These are phyloP conservation scores for Plutella xylostella DNA, from an alignment of 2,888 invertebrate genomes.

Conservation along the genomic window DNA sequence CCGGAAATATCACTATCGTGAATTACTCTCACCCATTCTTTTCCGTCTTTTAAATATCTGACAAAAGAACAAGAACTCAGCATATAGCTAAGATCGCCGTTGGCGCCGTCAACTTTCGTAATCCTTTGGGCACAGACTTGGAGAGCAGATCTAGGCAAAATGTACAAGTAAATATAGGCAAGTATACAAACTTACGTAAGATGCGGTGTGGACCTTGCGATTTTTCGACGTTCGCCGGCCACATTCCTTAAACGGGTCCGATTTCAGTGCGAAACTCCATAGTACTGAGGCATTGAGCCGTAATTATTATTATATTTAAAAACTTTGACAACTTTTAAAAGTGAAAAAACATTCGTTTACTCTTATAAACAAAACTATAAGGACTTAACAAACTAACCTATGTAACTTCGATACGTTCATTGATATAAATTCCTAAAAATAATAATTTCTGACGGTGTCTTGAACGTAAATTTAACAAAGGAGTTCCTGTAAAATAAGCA, in stretches of 20 bases:
- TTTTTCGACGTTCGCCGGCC: constrained; percentile 11
- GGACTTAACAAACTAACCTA: not conserved
- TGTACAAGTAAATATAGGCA: no score
- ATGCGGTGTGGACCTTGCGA: constrained; percentile 10
- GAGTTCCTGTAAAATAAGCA: no score
- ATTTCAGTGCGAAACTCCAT: no score
- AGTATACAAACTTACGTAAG: constrained; percentile 9
- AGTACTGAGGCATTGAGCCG: no score
- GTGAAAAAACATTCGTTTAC: not conserved
- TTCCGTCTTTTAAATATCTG: not conserved
- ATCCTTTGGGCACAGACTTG: not conserved
- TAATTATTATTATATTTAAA: no score
- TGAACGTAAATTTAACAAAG: no score
- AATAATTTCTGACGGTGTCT: no score
- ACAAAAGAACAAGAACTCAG: not conserved
- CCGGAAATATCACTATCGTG: no score
- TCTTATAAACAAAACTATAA: not conserved
- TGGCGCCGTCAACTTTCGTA: not conserved
- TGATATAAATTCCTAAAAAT: no score
- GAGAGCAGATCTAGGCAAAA: constrained; percentile 5
- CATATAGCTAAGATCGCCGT: not conserved
- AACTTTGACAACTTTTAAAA: not conserved
- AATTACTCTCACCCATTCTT: not conserved
- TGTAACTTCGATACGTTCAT: no score
- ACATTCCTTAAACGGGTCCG: constrained; percentile 2